Conservation (phyloP, 2,113 vertebrate genomes). For the Petromus typicus region DNA sequence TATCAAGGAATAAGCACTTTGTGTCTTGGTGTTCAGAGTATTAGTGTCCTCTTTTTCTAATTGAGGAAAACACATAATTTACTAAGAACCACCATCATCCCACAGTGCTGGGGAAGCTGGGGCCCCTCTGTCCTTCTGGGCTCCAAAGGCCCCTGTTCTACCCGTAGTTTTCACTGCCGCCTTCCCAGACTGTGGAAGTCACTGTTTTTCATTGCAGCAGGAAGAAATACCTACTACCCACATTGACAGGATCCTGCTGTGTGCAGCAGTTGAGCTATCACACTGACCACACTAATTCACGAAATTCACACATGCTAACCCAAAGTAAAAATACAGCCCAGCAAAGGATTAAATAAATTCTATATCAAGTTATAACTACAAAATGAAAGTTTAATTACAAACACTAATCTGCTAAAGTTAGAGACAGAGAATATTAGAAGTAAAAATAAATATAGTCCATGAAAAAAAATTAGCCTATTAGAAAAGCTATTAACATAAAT, state of each 20-base stretch:
- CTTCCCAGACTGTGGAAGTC: too few species aligned
- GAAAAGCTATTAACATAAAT: background rate
- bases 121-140: background rate
- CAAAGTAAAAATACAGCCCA: background rate
- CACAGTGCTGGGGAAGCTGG: background rate
- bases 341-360: background rate
- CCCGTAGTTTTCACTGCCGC: accelerated
- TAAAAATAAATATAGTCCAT: background rate
- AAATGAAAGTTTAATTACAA: background rate
- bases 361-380: background rate
- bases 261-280: accelerated
- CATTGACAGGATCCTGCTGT: background rate
- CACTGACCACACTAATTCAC: background rate
- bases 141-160: accelerated
- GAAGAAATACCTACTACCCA: background rate
- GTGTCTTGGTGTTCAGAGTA: too few species aligned
- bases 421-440: background rate
- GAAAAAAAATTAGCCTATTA: too few species aligned
- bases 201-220: background rate
- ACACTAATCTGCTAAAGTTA: background rate
- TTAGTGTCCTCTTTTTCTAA: background rate
- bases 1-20: background rate
- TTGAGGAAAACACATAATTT: background rate
- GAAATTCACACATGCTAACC: background rate
- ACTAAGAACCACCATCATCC: background rate